Base-by-base conservation (phyloP, 1,140 invertebrate species). In the Sinonovacula constricta region DNA sequence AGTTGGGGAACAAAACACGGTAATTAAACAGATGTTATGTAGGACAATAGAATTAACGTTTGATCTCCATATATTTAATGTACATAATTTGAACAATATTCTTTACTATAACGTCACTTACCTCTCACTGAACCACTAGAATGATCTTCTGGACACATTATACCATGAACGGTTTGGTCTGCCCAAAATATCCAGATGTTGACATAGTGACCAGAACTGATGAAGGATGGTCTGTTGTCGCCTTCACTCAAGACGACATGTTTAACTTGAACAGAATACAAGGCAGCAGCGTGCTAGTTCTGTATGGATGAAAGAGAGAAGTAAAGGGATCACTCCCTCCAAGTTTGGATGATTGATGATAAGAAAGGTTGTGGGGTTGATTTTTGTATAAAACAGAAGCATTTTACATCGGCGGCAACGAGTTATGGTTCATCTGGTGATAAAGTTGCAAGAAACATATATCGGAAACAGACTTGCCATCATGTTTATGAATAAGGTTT, bases 401-500 rank as follows among this genome's bases (percentile, higher is more conserved):
- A 7, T 12, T 59, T 70, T 36, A 18, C 34, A 18, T 59, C 68
- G 14, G 68, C n/a, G 2, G 14, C 68, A 36, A 70, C 68, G 15
- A 28, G 14, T 3, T 70, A 70, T 18, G 68, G 56, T 15, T 24
- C n/a, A 12, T n/a, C 1, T n/a, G 59, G 34, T 70, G 54, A 70
- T 14, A 70, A 59, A 36, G 26, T 39, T 2, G 68, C 68, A 3
- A 59, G 31, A n/a, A 57, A 57, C 22, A 59, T 70, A 34, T 57
- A 70, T 34, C 12, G n/a, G n/a, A 36, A 36, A 12, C 56, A 70
- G 26, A 70, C 68, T 24, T 22, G 39, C 5, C 53, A 62, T 28
- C 76, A 82, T 54, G 30, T 82, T 1, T 77, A 79, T 59, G 76
- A 75, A 5, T 79, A 66, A 70, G 77, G 69, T 3, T 62, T 82